Conservation (phyloP, 2,888 invertebrate species). For the Aspidiotus destructor region DNA sequence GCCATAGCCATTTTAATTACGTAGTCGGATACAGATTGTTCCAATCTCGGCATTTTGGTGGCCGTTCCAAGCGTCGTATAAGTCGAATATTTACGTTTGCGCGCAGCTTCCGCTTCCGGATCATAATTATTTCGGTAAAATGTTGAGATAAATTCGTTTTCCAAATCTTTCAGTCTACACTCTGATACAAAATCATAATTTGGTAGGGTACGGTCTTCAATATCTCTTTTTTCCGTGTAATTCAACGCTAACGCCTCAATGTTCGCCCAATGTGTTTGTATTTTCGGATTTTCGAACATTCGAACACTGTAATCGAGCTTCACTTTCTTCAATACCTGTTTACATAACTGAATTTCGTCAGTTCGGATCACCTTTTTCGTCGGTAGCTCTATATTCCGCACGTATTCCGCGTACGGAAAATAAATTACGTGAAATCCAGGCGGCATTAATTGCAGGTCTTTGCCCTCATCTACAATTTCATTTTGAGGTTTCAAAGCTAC, state of each 20-base stretch:
- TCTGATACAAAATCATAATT: slow-evolving; percentile 22
- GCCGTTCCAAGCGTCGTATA: background rate
- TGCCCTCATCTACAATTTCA: slow-evolving; percentile 12
- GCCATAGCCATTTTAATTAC: slow-evolving; percentile 15
- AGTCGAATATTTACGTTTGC: slow-evolving; percentile 20
- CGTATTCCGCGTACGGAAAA: slow-evolving; percentile 34
- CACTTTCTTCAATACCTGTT: slow-evolving; percentile 30
- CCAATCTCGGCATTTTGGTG: slow-evolving; percentile 15
- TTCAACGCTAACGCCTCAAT: slow-evolving; percentile 34
- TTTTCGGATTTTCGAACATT: slow-evolving; percentile 34
- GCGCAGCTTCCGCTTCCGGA: background rate
- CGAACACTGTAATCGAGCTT: slow-evolving; percentile 22
- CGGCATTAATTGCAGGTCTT: slow-evolving; percentile 20
- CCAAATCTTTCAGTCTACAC: slow-evolving; percentile 24
- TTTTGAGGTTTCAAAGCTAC: slow-evolving; percentile 31
- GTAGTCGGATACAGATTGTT: slow-evolving; percentile 19
- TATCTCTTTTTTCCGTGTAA: slow-evolving; percentile 4
- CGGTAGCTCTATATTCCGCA: slow-evolving; percentile 21
- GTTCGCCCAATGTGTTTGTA: slow-evolving; percentile 34
- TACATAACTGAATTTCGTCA: slow-evolving; percentile 18
- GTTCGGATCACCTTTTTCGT: background rate
- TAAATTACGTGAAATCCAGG: slow-evolving; percentile 34
- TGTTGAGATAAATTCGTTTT: slow-evolving; percentile 10
- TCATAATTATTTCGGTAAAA: slow-evolving; percentile 10
- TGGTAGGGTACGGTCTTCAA: slow-evolving; percentile 26